Percentiles rank a stretch among this genome's conserved stretches.
phyloP scores from a whole-genome alignment of 2,113 vertebrate species.

The Rhinolophus sinicus region DNA sequence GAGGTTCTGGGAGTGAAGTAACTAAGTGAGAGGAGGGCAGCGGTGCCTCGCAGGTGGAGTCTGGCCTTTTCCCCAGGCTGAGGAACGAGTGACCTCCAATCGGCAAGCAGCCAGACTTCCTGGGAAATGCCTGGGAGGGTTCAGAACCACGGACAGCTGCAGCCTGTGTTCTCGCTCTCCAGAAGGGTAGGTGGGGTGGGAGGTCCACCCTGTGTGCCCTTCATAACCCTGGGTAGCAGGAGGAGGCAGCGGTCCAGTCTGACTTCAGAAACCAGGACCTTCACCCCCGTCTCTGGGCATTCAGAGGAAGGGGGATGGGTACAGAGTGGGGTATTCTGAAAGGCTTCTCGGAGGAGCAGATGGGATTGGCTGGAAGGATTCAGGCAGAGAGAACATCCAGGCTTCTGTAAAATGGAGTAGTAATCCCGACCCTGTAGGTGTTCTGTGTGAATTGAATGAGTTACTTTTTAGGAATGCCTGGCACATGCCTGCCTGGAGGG shows the following conservation, averaged over 20 bases:
- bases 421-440: not conserved
- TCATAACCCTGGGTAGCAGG: not conserved
- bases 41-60: not conserved
- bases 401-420: not conserved
- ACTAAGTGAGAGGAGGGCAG: not conserved
- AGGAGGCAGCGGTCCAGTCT: not conserved
- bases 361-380: not conserved
- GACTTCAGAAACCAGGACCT: not conserved
- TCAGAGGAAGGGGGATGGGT: not conserved
- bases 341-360: not conserved
- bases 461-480: not conserved
- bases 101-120: not conserved
- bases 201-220: too few species aligned
- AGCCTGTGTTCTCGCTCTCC: rapidly evolving
- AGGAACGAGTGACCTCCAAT: not conserved
- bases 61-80: not conserved
- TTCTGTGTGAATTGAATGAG: not conserved
- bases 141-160: conserved; percentile 43
- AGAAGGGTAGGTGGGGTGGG: not conserved
- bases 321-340: not conserved
- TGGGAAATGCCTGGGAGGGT: not conserved
- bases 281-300: not conserved
- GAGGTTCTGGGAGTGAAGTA: not conserved
- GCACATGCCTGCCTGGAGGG: not conserved
- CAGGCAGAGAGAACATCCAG: not conserved